These are phyloP conservation scores for Chiridota heheva DNA, from an alignment of 35 echinoderm and acorn worm genomes.

Conservation along the genomic window DNA sequence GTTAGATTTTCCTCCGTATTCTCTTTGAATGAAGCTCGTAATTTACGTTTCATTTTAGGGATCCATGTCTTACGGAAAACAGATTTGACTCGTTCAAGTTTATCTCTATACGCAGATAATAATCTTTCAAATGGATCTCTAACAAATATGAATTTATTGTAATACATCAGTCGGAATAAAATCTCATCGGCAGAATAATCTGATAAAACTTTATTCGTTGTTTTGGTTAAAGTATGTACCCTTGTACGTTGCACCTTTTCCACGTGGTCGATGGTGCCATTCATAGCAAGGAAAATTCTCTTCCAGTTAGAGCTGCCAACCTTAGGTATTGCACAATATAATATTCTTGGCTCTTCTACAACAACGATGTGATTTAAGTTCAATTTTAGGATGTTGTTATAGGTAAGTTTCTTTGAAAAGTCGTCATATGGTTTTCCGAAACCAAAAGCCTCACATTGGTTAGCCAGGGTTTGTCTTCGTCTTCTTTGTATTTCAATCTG, in stretches of 20 bases:
- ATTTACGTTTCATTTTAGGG: constrained; percentile 55
- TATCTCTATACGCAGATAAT: constrained; percentile 69
- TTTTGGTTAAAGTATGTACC: constrained; percentile 7
- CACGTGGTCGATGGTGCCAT: constrained; percentile 4
- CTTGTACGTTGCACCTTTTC: constrained; percentile 10
- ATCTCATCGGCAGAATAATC: constrained; percentile 18
- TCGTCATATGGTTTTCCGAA: not conserved
- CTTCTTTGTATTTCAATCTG: constrained; percentile 31
- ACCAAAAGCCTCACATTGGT: constrained; percentile 31
- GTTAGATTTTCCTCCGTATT: constrained; percentile 24
- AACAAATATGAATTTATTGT: constrained; percentile 63
- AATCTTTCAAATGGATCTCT: constrained; percentile 63
- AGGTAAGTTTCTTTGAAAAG: too few relatives aligned
- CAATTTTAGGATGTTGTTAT: too few relatives aligned
- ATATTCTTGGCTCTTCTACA: constrained; percentile 18
- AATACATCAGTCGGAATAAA: constrained; percentile 29
- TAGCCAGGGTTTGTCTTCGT: constrained; percentile 1
- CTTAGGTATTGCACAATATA: constrained; percentile 38
- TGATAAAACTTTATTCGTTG: constrained; percentile 14
- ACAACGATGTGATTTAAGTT: constrained; percentile 34
- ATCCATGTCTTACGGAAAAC: constrained; percentile 16
- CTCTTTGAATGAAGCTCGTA: constrained; percentile 26
- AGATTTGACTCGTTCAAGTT: constrained; percentile 25
- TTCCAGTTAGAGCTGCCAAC: constrained; percentile 41
- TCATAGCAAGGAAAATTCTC: constrained; percentile 27